A percentile compares a stretch with the other conserved stretches of the same genome.
These are phyloP conservation scores for Agonopterix arenella DNA, from an alignment of 2,888 invertebrate genomes.

Conservation along the genomic window DNA sequence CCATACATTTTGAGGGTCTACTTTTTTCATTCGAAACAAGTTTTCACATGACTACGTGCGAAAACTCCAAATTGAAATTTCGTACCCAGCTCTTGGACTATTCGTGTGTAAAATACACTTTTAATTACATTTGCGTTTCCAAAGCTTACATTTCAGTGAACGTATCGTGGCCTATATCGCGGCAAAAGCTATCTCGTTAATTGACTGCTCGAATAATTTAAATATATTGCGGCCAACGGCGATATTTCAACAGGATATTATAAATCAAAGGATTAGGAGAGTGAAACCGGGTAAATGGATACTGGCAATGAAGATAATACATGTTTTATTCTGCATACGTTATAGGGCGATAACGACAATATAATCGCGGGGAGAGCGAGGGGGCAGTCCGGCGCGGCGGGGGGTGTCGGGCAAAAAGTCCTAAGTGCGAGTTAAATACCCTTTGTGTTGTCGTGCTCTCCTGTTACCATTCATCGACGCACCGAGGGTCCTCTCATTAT, in stretches of 20 bases:
- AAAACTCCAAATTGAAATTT: conserved; percentile 20
- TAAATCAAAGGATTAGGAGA: conserved; percentile 74
- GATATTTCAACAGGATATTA: conserved; percentile 64
- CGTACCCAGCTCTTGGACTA: conserved; percentile 14
- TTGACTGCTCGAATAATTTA: conserved; percentile 73
- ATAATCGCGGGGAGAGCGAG: conserved; percentile 52
- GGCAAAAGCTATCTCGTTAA: conserved; percentile 68
- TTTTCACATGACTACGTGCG: conserved; percentile 24
- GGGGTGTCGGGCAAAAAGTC: conserved; percentile 63
- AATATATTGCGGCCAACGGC: conserved; percentile 66
- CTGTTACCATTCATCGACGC: conserved; percentile 57
- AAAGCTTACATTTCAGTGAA: conserved; percentile 28
- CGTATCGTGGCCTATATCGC: conserved; percentile 31
- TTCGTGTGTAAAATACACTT: conserved; percentile 25
- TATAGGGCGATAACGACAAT: conserved; percentile 70
- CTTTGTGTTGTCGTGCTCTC: conserved; percentile 65
- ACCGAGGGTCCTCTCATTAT: conserved; percentile 71
- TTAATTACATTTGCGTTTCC: background rate
- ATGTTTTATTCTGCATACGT: conserved; percentile 73
- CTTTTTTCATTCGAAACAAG: conserved; percentile 40
- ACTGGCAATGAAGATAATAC: conserved; percentile 67
- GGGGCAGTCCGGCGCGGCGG: conserved; percentile 39
- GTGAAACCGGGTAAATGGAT: conserved; percentile 60
- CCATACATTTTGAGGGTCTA: conserved; percentile 30
- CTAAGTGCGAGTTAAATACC: conserved; percentile 76